phyloP scores from a whole-genome alignment of 30 jellyfish, hydroid and myxozoan species.

The Turritopsis dohrnii region DNA sequence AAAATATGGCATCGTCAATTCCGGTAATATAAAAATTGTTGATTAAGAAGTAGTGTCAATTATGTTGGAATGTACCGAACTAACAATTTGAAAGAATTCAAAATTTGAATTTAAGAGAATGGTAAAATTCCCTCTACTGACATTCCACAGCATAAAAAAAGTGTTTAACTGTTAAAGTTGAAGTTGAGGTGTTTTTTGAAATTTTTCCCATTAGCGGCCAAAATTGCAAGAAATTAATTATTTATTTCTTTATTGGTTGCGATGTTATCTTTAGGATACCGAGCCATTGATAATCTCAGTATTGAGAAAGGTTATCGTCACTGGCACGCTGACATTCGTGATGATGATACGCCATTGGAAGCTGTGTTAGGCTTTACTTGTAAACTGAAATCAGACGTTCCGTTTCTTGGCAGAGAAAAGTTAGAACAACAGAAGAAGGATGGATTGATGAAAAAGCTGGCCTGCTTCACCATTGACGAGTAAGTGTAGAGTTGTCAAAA shows the following conservation, averaged over 20 bases:
- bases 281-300: slow-evolving; percentile 92
- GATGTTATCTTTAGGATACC: slow-evolving; percentile 52
- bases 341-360: slow-evolving; percentile 91
- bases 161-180: too few species aligned
- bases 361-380: slow-evolving; percentile 95
- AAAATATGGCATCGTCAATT: slow-evolving; percentile 61
- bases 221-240: too few species aligned
- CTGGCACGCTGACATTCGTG: slow-evolving; percentile 98
- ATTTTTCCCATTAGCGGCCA: too few species aligned
- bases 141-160: too few species aligned
- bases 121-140: too few species aligned
- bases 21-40: slow-evolving; percentile 57
- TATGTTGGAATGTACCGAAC: too few species aligned
- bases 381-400: slow-evolving; percentile 80
- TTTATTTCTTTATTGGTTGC: too few species aligned
- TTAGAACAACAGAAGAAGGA: slow-evolving; percentile 79
- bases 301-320: slow-evolving; percentile 98
- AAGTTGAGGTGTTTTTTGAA: too few species aligned
- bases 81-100: too few species aligned
- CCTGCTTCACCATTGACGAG: slow-evolving; percentile 98
- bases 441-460: slow-evolving; percentile 79
- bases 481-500: slow-evolving; percentile 27
- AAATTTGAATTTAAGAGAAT: too few species aligned
- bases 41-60: too few species aligned
- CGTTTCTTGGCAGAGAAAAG: slow-evolving; percentile 82